Evolutionary conservation across 2,113 vertebrate species (phyloP).

Genomic region (Myrmecophaga tridactyla): DNA sequence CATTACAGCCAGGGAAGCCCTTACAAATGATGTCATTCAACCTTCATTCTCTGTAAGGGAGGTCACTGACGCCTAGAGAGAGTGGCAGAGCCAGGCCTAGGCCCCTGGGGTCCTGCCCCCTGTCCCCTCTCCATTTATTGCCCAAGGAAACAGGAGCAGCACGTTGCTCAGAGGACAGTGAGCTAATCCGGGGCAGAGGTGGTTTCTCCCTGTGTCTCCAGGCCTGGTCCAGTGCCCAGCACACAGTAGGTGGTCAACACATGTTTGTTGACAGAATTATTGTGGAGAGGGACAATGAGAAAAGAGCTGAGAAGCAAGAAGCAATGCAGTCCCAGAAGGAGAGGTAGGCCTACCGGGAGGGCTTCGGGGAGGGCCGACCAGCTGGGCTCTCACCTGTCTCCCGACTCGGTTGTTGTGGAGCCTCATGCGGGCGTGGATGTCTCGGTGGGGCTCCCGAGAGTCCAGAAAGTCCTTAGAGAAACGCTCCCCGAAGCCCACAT

Average conservation of each 20-base stretch:
- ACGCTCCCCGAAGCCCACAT: slow-evolving; percentile 97
- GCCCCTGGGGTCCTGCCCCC: not conserved
- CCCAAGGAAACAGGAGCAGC: not conserved
- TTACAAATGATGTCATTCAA: not conserved
- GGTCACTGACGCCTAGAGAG: not conserved
- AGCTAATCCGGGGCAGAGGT: not conserved
- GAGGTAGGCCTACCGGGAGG: not conserved
- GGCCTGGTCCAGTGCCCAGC: not conserved
- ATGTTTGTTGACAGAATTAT: not conserved
- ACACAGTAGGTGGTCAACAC: not conserved
- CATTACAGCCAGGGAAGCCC: too few relatives aligned
- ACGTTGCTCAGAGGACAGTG: not conserved
- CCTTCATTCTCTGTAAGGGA: not conserved
- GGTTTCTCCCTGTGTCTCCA: not conserved
- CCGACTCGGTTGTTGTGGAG: slow-evolving; percentile 98
- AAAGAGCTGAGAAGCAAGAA: not conserved
- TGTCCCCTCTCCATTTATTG: not conserved
- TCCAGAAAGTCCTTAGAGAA: slow-evolving; percentile 99
- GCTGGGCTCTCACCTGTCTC: slow-evolving; percentile 91
- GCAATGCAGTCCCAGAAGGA: not conserved
- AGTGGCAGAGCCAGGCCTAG: not conserved
- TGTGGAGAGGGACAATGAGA: not conserved
- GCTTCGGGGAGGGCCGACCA: not conserved
- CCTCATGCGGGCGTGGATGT: slow-evolving; percentile 98
- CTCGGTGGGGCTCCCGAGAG: slow-evolving; percentile 95